Evolutionary conservation across 2,797 vertebrate genomes (phyloP).

Genomic region (Ispidina lecontei): DNA sequence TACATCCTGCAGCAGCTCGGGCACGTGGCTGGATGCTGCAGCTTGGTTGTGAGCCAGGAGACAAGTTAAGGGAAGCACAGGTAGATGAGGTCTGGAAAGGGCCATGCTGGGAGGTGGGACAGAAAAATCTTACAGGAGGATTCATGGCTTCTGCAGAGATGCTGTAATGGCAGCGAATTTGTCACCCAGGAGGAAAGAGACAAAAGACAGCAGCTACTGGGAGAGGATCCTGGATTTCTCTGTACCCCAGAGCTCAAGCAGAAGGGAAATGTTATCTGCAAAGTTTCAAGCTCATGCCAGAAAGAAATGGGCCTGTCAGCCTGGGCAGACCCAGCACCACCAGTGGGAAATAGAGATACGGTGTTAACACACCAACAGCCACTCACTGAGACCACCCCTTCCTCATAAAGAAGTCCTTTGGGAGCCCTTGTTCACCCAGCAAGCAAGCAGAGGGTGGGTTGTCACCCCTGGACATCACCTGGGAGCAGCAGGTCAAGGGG

Average conservation of each 20-base stretch:
- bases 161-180: neutral
- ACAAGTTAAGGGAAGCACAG: too few relatives aligned
- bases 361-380: too few relatives aligned
- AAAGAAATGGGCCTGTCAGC: neutral
- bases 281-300: neutral
- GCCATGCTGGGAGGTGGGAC: rapidly evolving
- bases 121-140: neutral
- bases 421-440: too few relatives aligned
- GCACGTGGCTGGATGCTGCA: rapidly evolving
- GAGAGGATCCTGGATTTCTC: neutral
- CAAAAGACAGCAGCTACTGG: neutral
- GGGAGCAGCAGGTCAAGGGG: too few relatives aligned
- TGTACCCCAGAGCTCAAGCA: neutral
- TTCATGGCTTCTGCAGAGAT: neutral
- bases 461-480: too few relatives aligned
- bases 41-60: neutral
- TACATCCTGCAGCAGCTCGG: rapidly evolving
- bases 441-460: too few relatives aligned
- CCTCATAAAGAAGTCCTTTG: too few relatives aligned
- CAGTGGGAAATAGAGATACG: too few relatives aligned
- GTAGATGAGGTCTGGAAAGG: neutral
- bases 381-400: too few relatives aligned
- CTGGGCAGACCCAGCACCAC: too few relatives aligned
- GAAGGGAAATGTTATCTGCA: neutral
- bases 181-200: neutral